Percentiles rank a stretch among this genome's conserved stretches.
phyloP scores from a whole-genome alignment of 1,140 invertebrate species.

The Lanistes nyassanus region DNA sequence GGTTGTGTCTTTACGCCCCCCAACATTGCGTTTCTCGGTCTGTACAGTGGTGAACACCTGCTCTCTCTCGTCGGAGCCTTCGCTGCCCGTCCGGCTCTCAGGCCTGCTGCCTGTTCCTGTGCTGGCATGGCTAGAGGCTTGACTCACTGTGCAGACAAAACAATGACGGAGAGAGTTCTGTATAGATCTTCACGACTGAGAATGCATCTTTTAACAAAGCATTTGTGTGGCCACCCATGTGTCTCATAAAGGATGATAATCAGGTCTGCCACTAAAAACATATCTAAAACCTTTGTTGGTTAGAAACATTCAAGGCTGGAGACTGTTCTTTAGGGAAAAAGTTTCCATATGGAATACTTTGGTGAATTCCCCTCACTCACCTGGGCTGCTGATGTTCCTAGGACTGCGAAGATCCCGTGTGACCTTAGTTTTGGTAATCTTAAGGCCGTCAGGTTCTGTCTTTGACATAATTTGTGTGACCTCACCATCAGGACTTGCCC shows the following conservation, averaged over 20 bases:
- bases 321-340: too few species aligned
- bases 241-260: too few species aligned
- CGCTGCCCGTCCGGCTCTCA: constrained; percentile 91
- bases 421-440: constrained; percentile 67
- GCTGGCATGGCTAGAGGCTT: constrained; percentile 69
- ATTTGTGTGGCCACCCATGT: too few species aligned
- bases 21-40: constrained; percentile 50
- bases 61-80: constrained; percentile 79
- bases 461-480: constrained; percentile 59
- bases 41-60: constrained; percentile 61
- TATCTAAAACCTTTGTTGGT: too few species aligned
- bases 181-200: background rate
- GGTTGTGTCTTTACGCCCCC: constrained; percentile 58
- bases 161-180: background rate
- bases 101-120: constrained; percentile 75
- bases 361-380: too few species aligned
- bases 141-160: constrained; percentile 41
- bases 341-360: too few species aligned
- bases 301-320: too few species aligned
- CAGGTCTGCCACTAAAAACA: too few species aligned
- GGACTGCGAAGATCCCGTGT: constrained; percentile 74
- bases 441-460: constrained; percentile 39
- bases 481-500: constrained; percentile 58
- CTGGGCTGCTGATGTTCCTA: constrained; percentile 60
- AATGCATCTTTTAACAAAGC: too few species aligned